phyloP scores from a whole-genome alignment of 2,888 invertebrate genomes.

The Cataglyphis rosenhaueri region DNA sequence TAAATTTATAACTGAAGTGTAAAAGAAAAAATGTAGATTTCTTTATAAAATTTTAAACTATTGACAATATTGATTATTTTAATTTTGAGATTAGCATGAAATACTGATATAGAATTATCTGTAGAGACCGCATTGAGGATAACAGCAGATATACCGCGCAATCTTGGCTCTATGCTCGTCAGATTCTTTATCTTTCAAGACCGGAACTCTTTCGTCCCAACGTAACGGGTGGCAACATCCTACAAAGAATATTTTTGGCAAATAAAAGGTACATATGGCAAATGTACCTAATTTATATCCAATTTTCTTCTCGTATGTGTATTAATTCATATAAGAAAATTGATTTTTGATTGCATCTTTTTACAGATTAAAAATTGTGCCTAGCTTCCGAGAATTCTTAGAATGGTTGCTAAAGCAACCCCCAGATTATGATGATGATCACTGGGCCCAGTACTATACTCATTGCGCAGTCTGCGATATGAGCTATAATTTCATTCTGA shows the following conservation, averaged over 20 bases:
- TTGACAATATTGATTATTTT: not conserved
- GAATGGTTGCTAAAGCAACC: conserved; percentile 79
- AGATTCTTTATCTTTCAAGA: conserved; percentile 82
- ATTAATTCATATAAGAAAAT: conserved; percentile 23
- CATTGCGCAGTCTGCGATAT: conserved; percentile 82
- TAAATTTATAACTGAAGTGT: not conserved
- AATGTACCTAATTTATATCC: not conserved
- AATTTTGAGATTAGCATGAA: not conserved
- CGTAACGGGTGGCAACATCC: conserved; percentile 70
- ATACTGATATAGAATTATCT: conserved; percentile 3
- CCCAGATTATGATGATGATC: conserved; percentile 79
- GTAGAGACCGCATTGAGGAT: conserved; percentile 83
- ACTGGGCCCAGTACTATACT: conserved; percentile 82
- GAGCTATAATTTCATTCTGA: conserved; percentile 80
- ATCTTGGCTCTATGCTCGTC: conserved; percentile 82
- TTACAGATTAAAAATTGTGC: conserved; percentile 80
- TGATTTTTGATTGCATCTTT: not conserved
- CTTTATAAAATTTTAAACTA: not conserved
- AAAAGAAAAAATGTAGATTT: not conserved
- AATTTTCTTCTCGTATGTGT: not conserved
- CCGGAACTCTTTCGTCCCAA: conserved; percentile 80
- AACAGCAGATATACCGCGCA: conserved; percentile 83
- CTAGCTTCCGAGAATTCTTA: conserved; percentile 83
- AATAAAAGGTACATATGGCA: conserved; percentile 76
- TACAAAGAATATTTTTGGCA: conserved; percentile 77